A percentile compares a stretch with the other conserved stretches of the same genome.
These are phyloP conservation scores for Notolabrus celidotus DNA, from an alignment of 2,797 vertebrate genomes.

Conservation along the genomic window DNA sequence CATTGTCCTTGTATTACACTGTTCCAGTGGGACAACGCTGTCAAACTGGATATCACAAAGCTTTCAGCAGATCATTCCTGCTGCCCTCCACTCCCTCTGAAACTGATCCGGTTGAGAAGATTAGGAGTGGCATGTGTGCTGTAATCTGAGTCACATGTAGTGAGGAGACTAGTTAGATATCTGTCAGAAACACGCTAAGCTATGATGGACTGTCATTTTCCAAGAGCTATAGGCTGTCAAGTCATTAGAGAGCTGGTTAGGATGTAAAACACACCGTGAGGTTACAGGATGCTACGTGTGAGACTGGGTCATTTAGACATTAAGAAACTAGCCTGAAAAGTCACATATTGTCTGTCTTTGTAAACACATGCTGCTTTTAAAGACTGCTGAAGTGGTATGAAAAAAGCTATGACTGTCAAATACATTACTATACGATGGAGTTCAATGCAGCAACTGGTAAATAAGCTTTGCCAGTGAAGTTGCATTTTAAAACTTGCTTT, in stretches of 20 bases:
- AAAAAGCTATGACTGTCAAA: no score
- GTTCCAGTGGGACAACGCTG: constrained; percentile 33
- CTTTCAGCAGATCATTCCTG: constrained; percentile 57
- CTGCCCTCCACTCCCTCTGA: constrained; percentile 62
- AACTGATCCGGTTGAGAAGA: constrained; percentile 78
- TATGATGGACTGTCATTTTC: constrained; percentile 29
- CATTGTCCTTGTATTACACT: neutral
- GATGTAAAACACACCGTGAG: constrained; percentile 1
- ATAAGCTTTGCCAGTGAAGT: no score
- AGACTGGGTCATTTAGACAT: constrained; percentile 3
- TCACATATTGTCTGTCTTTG: neutral
- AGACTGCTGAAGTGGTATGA: no score
- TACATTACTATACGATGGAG: no score
- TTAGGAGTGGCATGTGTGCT: constrained; percentile 72
- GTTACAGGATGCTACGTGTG: neutral
- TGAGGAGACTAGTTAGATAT: constrained; percentile 64
- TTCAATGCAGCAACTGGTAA: no score
- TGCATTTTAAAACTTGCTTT: no score
- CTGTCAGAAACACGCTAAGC: constrained; percentile 53
- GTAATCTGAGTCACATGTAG: constrained; percentile 81
- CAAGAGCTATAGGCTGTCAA: neutral
- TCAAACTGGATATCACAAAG: constrained; percentile 50
- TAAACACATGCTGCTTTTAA: no score
- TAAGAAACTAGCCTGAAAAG: neutral
- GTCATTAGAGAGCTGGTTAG: constrained; percentile 2